These are phyloP conservation scores for Eptesicus fuscus DNA, from an alignment of 2,113 vertebrate species.

Conservation along the genomic window DNA sequence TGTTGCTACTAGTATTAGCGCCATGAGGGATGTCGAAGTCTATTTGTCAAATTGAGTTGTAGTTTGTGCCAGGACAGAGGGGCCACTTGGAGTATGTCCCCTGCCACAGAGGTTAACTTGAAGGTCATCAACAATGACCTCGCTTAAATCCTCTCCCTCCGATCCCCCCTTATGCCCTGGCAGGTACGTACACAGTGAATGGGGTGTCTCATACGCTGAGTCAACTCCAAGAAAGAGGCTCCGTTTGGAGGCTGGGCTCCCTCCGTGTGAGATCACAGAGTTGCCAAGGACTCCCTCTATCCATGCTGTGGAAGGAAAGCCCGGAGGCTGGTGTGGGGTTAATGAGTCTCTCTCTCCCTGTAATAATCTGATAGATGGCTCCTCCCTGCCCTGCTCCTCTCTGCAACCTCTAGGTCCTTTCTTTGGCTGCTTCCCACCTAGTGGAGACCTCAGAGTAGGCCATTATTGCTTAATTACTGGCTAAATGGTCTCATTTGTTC, in stretches of 20 bases:
- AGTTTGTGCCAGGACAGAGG: not conserved
- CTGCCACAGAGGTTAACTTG: not conserved
- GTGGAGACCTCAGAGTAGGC: constrained; percentile 56
- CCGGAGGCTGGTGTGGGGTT: constrained; percentile 46
- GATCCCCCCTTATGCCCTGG: fast-evolving
- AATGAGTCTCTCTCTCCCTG: constrained; percentile 22
- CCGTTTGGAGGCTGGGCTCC: not conserved
- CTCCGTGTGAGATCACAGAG: fast-evolving
- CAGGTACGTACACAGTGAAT: fast-evolving
- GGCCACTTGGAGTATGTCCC: not conserved
- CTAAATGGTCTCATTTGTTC: constrained; percentile 80
- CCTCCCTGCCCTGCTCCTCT: constrained; percentile 14
- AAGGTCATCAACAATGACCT: not conserved
- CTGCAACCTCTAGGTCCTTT: not conserved
- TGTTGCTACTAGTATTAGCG: fast-evolving
- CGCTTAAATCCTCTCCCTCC: not conserved
- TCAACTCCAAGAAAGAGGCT: not conserved
- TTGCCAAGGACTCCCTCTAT: not conserved
- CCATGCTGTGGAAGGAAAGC: fast-evolving
- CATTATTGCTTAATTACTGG: constrained; percentile 80
- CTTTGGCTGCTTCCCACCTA: constrained; percentile 52
- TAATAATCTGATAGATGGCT: constrained; percentile 66
- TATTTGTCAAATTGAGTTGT: not conserved
- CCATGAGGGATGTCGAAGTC: fast-evolving
- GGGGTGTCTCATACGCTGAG: fast-evolving